Conservation (phyloP, 2,888 invertebrate species). For the Drosophila rubida region DNA sequence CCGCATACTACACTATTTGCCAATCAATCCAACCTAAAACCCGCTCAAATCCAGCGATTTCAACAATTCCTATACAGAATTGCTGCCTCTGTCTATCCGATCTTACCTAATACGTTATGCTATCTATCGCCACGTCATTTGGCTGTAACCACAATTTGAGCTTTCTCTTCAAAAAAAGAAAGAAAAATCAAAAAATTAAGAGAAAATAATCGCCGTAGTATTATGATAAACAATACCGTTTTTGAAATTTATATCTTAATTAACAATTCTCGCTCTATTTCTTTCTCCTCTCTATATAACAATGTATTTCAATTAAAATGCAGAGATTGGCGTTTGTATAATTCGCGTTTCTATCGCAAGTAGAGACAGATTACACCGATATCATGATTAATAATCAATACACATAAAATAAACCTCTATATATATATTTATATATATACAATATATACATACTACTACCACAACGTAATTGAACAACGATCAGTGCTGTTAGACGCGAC, state of each 20-base stretch:
- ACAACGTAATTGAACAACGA: slow-evolving; percentile 47
- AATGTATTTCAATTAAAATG: slow-evolving; percentile 60
- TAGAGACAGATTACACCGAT: slow-evolving; percentile 51
- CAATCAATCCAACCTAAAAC: background rate
- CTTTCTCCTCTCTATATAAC: slow-evolving; percentile 51
- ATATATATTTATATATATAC: slow-evolving; percentile 26
- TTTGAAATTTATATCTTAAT: slow-evolving; percentile 40
- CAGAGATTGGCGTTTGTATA: slow-evolving; percentile 84
- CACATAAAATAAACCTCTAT: slow-evolving; percentile 26
- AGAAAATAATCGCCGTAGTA: slow-evolving; percentile 20
- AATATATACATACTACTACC: slow-evolving; percentile 18
- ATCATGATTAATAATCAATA: slow-evolving; percentile 33
- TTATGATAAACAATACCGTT: slow-evolving; percentile 15
- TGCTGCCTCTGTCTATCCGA: background rate
- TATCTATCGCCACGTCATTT: slow-evolving; percentile 28
- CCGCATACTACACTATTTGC: slow-evolving; percentile 1
- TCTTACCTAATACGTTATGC: slow-evolving; percentile 5
- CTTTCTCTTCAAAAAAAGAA: slow-evolving; percentile 1
- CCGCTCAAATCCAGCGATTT: background rate
- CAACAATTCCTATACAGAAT: background rate
- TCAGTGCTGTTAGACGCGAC: slow-evolving; percentile 31
- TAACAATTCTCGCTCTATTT: slow-evolving; percentile 70
- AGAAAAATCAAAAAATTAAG: background rate
- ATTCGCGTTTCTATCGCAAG: slow-evolving; percentile 83
- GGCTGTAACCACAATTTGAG: slow-evolving; percentile 17